Evolutionary conservation across 2,113 vertebrate genomes (phyloP).

Genomic region (Odontesthes bonariensis): DNA sequence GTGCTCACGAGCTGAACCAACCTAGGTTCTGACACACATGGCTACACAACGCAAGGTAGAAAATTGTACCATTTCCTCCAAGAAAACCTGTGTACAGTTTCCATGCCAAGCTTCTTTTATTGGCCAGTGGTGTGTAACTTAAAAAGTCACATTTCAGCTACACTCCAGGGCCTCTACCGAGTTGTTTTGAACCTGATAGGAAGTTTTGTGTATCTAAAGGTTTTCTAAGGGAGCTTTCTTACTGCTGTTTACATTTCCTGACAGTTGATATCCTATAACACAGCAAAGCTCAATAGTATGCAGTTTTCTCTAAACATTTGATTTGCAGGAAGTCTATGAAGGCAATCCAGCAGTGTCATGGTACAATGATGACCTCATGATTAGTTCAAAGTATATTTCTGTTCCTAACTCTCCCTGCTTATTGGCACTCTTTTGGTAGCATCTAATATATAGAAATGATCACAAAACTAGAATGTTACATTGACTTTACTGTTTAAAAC

Average conservation of each 20-base stretch:
- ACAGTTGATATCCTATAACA: background rate
- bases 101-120: slow-evolving; percentile 29
- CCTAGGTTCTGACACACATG: slow-evolving; percentile 62
- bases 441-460: too few species aligned
- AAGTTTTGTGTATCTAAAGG: background rate
- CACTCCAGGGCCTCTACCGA: background rate
- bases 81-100: slow-evolving; percentile 34
- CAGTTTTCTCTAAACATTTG: background rate
- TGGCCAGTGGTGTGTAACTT: slow-evolving; percentile 28
- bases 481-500: too few species aligned
- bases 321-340: background rate
- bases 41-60: slow-evolving; percentile 60
- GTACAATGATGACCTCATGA: background rate
- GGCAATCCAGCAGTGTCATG: background rate
- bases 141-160: slow-evolving; percentile 15
- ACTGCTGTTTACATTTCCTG: slow-evolving; percentile 14
- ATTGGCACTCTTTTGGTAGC: background rate
- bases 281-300: background rate
- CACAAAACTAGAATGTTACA: too few species aligned
- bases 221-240: background rate
- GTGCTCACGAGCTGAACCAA: slow-evolving; percentile 57
- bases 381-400: background rate
- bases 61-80: slow-evolving; percentile 51
- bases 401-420: background rate
- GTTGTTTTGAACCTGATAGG: background rate